Conservation (phyloP, 2,797 vertebrate species). For the Lepus townsendii region DNA sequence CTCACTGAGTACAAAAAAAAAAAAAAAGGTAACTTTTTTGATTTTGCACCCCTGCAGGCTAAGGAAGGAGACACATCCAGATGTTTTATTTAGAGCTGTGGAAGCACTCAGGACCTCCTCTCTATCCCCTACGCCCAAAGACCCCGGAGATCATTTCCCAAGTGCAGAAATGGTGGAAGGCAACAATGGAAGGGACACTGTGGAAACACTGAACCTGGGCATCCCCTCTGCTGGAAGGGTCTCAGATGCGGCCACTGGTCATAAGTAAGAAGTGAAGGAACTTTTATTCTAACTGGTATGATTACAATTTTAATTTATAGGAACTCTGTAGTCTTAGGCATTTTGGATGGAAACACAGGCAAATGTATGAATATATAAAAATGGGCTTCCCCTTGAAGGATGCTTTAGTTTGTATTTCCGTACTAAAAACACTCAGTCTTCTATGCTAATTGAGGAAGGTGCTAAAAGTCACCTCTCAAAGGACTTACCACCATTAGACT, state of each 20-base stretch:
- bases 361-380: slow-evolving; percentile 46
- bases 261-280: slow-evolving; percentile 9
- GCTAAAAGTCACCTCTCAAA: slow-evolving; percentile 59
- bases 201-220: not conserved
- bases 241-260: not conserved
- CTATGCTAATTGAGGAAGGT: slow-evolving; percentile 28
- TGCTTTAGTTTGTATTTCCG: not conserved
- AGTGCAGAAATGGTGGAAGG: not conserved
- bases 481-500: slow-evolving; percentile 1
- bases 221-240: not conserved
- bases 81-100: not conserved
- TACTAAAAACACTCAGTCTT: slow-evolving; percentile 43
- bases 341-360: slow-evolving; percentile 31
- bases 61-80: not conserved
- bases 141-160: not conserved
- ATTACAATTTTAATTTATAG: slow-evolving; percentile 38
- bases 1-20: not conserved
- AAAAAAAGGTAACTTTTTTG: not conserved
- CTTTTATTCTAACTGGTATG: slow-evolving; percentile 6
- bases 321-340: not conserved
- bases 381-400: not conserved
- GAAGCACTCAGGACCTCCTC: not conserved
- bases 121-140: not conserved
- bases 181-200: not conserved
- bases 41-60: not conserved